A percentile compares a stretch with the other conserved stretches of the same genome.
Conservation (phyloP, 2,888 invertebrate genomes). For the Orgyia antiqua region DNA sequence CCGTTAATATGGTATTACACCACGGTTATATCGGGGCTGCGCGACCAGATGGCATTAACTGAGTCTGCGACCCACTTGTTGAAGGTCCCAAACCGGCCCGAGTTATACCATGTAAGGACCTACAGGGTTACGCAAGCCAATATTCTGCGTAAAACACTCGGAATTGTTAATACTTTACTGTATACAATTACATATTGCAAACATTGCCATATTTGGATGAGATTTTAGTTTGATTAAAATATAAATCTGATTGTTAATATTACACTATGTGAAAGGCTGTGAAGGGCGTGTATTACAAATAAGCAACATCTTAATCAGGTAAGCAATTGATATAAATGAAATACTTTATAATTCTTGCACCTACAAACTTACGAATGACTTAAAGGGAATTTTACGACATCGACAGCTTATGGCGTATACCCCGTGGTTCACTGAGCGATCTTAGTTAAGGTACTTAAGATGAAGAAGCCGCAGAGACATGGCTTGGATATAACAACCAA, state of each 20-base stretch:
- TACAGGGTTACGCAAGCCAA: conserved; percentile 59
- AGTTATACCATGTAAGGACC: conserved; percentile 56
- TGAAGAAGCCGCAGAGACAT: no score
- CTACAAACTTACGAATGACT: no score
- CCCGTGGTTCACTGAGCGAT: no score
- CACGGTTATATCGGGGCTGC: conserved; percentile 51
- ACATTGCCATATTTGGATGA: conserved; percentile 15
- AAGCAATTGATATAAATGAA: no score
- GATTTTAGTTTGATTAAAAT: conserved; percentile 27
- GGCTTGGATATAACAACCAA: no score
- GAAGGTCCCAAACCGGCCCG: conserved; percentile 62
- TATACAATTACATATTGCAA: conserved; percentile 20
- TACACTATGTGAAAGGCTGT: no score
- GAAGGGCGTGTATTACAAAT: no score
- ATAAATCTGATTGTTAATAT: conserved; percentile 19
- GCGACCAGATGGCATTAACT: conserved; percentile 67
- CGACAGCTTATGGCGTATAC: no score
- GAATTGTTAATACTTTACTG: conserved; percentile 29
- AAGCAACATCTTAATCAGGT: no score
- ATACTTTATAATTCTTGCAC: no score
- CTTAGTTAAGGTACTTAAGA: no score
- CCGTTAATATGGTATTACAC: conserved; percentile 51
- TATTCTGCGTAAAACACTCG: conserved; percentile 24
- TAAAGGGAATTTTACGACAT: no score
- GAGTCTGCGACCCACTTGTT: conserved; percentile 58